Evolutionary conservation across 2,888 invertebrate genomes (phyloP).

Genomic region (Rotaria macrura): DNA sequence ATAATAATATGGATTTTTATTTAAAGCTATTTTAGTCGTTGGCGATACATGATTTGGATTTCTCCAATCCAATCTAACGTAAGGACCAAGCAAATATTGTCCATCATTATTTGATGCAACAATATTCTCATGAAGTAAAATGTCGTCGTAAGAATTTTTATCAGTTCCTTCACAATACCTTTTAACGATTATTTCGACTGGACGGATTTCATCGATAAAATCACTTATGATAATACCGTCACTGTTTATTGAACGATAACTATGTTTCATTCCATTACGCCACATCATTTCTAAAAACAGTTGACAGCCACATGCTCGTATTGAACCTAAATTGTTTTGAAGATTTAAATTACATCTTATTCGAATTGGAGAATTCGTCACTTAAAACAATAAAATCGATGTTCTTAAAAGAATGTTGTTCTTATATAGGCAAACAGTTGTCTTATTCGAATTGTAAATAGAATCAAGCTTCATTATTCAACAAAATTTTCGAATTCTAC

Average conservation of each 20-base stretch:
- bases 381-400: no score
- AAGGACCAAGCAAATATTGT: not conserved
- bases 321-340: not conserved
- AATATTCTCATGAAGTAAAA: not conserved
- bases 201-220: not conserved
- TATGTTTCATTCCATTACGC: constrained; percentile 2
- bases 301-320: not conserved
- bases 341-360: no score
- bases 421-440: no score
- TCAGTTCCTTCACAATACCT: not conserved
- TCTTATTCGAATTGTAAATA: no score
- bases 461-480: no score
- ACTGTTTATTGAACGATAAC: not conserved
- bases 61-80: constrained; percentile 4
- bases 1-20: not conserved
- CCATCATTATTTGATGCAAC: not conserved
- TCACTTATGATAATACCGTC: not conserved
- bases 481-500: no score
- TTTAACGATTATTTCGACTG: not conserved
- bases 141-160: not conserved
- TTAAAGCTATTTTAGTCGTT: not conserved
- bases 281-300: constrained; percentile 10
- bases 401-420: no score
- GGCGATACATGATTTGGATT: constrained; percentile 11
- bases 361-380: no score